phyloP scores from a whole-genome alignment of 2,888 invertebrate species.

The Sinodicranocentrus sp. region DNA sequence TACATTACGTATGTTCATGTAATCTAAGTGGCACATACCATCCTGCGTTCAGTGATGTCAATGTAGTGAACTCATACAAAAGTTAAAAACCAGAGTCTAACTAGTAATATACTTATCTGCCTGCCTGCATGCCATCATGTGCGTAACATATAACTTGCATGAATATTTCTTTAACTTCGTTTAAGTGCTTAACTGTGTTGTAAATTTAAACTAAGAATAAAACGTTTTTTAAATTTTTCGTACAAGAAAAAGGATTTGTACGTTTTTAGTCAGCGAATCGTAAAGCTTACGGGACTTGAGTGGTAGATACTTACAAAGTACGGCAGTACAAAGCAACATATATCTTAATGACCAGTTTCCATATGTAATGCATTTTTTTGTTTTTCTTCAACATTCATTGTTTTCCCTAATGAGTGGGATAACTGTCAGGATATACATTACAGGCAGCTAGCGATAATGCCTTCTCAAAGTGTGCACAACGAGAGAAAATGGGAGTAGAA shows the following conservation, averaged over 20 bases:
- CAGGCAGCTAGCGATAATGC: constrained; percentile 60
- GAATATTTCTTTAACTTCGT: background rate
- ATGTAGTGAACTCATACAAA: background rate
- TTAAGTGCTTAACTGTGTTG: constrained; percentile 14
- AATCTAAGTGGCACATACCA: constrained; percentile 3
- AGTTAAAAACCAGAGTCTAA: no score
- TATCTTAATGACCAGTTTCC: constrained; percentile 18
- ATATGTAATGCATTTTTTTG: constrained; percentile 17
- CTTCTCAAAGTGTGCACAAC: constrained; percentile 5
- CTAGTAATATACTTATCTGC: background rate
- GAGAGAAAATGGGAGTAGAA: constrained; percentile 5
- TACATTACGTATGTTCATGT: background rate
- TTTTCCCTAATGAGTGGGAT: constrained; percentile 62
- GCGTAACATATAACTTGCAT: constrained; percentile 12
- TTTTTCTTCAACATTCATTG: constrained; percentile 68
- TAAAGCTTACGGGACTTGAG: no score
- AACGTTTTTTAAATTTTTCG: constrained; percentile 5
- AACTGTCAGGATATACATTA: constrained; percentile 54
- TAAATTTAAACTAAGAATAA: constrained; percentile 14
- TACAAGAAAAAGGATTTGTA: background rate
- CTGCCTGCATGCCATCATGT: constrained; percentile 6
- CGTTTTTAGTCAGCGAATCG: background rate
- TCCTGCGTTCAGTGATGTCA: background rate
- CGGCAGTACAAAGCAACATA: background rate
- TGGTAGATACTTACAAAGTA: no score